These are phyloP conservation scores for Calypte anna DNA, from an alignment of 2,113 vertebrate species.

Conservation along the genomic window DNA sequence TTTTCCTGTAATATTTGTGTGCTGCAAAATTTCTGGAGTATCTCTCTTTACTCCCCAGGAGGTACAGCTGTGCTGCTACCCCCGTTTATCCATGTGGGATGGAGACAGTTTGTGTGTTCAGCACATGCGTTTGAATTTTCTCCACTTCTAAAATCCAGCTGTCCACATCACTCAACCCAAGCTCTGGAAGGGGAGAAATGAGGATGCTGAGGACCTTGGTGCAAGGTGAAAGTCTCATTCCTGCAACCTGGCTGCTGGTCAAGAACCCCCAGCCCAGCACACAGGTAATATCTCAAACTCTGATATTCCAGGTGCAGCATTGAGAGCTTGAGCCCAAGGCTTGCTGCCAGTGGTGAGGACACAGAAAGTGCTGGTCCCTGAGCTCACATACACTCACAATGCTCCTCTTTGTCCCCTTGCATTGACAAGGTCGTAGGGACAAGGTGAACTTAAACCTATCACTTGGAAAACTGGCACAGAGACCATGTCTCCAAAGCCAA, in stretches of 20 bases:
- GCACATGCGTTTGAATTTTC: not conserved
- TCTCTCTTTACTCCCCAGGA: not conserved
- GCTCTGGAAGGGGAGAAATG: not conserved
- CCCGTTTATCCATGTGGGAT: rapidly evolving
- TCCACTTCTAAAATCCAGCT: not conserved
- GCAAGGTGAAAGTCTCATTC: not conserved
- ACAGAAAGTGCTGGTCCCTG: not conserved
- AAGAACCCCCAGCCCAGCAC: not conserved
- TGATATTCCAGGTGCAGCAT: not conserved
- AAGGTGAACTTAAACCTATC: not conserved
- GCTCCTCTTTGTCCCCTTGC: not conserved
- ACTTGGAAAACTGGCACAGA: not conserved
- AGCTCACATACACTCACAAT: rapidly evolving
- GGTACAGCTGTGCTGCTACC: not conserved
- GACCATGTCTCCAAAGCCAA: not conserved
- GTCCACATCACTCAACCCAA: not conserved
- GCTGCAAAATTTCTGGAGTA: not conserved
- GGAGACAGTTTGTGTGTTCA: not conserved
- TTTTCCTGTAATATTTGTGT: not conserved
- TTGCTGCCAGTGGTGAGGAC: rapidly evolving
- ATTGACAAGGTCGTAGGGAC: not conserved
- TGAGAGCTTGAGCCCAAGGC: not conserved
- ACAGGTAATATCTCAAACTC: not conserved
- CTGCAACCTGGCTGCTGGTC: not conserved
- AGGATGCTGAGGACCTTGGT: not conserved